Conservation (phyloP, 2,113 vertebrate species). For the Labeo rohita region DNA sequence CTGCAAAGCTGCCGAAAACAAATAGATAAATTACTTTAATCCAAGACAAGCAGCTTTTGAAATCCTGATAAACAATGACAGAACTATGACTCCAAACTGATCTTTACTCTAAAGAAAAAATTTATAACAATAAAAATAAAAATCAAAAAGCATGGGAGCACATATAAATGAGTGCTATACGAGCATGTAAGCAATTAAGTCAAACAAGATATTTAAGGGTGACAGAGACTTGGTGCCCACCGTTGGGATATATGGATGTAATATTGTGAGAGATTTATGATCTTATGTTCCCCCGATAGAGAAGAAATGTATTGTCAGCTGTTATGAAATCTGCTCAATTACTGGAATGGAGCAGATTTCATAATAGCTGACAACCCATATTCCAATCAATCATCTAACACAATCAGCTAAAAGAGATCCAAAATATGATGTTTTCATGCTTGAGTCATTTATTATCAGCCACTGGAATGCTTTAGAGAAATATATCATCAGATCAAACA, state of each 20-base stretch:
- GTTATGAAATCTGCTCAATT: slow-evolving; percentile 49
- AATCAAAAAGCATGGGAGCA: background rate
- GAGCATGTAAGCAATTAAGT: slow-evolving; percentile 13
- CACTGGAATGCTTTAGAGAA: background rate
- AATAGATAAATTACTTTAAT: background rate
- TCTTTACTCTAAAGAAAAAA: background rate
- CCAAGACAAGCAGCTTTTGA: background rate
- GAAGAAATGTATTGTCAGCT: slow-evolving; percentile 45
- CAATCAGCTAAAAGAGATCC: background rate
- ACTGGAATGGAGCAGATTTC: background rate
- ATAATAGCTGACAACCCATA: background rate
- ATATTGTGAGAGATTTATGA: slow-evolving; percentile 6
- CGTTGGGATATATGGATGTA: background rate
- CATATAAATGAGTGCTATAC: background rate
- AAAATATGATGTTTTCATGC: background rate
- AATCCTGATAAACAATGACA: background rate
- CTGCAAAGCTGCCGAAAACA: slow-evolving; percentile 35
- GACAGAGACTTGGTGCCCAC: background rate
- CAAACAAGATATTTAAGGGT: background rate
- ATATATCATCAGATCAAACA: background rate
- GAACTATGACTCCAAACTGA: background rate
- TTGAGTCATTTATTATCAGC: background rate
- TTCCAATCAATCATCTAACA: background rate
- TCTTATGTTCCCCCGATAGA: background rate
- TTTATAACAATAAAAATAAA: background rate